These are phyloP conservation scores for Nymphalis c-album DNA, from an alignment of 2,888 invertebrate genomes.

Conservation along the genomic window DNA sequence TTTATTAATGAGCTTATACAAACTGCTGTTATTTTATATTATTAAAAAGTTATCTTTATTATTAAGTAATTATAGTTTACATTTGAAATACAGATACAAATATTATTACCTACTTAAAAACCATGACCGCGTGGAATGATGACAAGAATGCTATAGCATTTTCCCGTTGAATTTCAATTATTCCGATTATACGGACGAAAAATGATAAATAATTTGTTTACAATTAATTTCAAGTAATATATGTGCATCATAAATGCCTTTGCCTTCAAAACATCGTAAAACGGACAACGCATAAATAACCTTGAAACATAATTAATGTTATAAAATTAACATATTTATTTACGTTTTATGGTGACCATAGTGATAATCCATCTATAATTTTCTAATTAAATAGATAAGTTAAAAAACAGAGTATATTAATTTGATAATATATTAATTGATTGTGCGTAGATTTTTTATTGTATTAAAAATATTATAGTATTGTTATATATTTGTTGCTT, in stretches of 20 bases:
- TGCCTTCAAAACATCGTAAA: constrained; percentile 28
- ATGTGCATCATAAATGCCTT: constrained; percentile 2
- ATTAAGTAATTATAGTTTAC: too few relatives aligned
- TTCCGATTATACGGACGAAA: too few relatives aligned
- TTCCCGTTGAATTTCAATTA: too few relatives aligned
- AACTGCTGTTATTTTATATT: too few relatives aligned
- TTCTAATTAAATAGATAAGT: constrained; percentile 6
- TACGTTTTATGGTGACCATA: constrained; percentile 47
- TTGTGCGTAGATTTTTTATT: not conserved
- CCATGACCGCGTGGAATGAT: too few relatives aligned
- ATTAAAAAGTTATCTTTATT: too few relatives aligned
- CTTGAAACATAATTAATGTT: constrained; percentile 30
- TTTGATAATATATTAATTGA: not conserved
- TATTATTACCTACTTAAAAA: too few relatives aligned
- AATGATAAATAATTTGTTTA: not conserved
- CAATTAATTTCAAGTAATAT: not conserved
- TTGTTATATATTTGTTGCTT: too few relatives aligned
- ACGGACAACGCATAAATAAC: constrained; percentile 28
- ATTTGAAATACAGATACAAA: too few relatives aligned
- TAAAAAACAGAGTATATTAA: not conserved
- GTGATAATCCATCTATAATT: constrained; percentile 43
- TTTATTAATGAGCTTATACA: too few relatives aligned
- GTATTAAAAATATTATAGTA: too few relatives aligned
- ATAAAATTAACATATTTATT: constrained; percentile 41
- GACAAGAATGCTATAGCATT: too few relatives aligned